Evolutionary conservation across 1,140 invertebrate species (phyloP).

Genomic region (Drosophila equinoxialis): DNA sequence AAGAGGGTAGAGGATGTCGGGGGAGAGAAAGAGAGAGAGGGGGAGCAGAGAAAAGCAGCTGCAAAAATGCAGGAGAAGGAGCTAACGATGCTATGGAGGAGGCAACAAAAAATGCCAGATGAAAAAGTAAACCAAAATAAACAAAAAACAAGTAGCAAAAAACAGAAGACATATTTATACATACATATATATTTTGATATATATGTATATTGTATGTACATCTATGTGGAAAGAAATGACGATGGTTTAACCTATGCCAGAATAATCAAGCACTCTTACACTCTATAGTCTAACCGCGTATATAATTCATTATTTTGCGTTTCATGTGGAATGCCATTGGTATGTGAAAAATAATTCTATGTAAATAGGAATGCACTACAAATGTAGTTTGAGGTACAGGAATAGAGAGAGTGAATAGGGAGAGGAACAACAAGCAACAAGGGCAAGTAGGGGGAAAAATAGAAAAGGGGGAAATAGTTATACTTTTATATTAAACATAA

Average conservation of each 20-base stretch:
- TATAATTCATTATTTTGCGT: slow-evolving; percentile 3
- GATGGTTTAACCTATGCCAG: not conserved
- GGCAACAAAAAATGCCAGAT: slow-evolving; percentile 36
- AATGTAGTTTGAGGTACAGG: not conserved
- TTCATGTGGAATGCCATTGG: not conserved
- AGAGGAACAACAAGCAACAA: too few species aligned
- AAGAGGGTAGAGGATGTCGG: slow-evolving; percentile 23
- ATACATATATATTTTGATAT: not conserved
- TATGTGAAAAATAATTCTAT: not conserved
- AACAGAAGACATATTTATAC: slow-evolving; percentile 9
- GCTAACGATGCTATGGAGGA: slow-evolving; percentile 15
- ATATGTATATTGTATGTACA: not conserved
- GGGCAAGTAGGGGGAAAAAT: too few species aligned
- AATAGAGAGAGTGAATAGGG: too few species aligned
- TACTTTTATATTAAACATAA: too few species aligned
- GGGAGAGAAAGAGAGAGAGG: slow-evolving; percentile 31
- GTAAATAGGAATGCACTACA: slow-evolving; percentile 2
- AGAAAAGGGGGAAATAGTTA: too few species aligned
- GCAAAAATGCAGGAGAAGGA: slow-evolving; percentile 67
- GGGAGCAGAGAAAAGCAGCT: slow-evolving; percentile 49
- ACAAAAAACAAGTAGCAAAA: slow-evolving; percentile 28
- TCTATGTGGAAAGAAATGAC: not conserved
- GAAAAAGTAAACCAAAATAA: slow-evolving; percentile 57
- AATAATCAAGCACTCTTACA: not conserved
- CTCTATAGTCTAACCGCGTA: not conserved